These are phyloP conservation scores for Liodrosophila aerea DNA, from an alignment of 2,888 invertebrate genomes.

Conservation along the genomic window DNA sequence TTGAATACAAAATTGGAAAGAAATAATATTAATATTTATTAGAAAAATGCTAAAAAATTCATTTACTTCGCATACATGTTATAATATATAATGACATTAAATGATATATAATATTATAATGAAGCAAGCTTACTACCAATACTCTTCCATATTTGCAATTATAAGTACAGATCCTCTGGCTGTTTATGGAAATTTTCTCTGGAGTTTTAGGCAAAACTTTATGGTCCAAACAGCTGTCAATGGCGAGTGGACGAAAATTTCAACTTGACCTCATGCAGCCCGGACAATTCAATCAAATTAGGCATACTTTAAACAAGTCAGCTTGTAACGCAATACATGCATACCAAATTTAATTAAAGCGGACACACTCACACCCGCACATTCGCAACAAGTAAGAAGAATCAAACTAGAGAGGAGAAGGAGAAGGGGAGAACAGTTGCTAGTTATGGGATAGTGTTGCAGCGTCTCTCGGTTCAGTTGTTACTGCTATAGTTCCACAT, in stretches of 20 bases:
- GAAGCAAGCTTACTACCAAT: no score
- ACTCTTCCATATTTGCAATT: no score
- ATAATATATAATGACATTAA: no score
- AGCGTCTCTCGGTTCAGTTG: constrained; percentile 4
- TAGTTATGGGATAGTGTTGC: constrained; percentile 9
- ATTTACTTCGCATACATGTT: no score
- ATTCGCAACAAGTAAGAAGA: neutral
- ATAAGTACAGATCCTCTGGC: no score
- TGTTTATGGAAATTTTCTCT: neutral
- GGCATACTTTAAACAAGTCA: constrained; percentile 22
- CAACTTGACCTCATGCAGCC: neutral
- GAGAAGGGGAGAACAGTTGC: neutral
- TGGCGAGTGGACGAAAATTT: neutral
- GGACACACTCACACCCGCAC: constrained; percentile 3
- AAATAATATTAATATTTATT: no score
- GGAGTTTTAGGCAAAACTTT: neutral
- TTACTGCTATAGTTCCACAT: constrained; percentile 45
- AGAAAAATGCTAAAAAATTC: no score
- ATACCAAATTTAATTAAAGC: constrained; percentile 44
- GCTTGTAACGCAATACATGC: constrained; percentile 18
- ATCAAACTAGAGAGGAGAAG: constrained; percentile 14
- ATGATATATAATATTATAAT: no score
- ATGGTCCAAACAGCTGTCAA: constrained; percentile 8
- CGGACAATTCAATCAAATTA: constrained; percentile 40
- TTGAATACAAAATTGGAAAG: no score